Conservation (phyloP, 2,113 vertebrate genomes). For the Brachypodius melanocephalos region DNA sequence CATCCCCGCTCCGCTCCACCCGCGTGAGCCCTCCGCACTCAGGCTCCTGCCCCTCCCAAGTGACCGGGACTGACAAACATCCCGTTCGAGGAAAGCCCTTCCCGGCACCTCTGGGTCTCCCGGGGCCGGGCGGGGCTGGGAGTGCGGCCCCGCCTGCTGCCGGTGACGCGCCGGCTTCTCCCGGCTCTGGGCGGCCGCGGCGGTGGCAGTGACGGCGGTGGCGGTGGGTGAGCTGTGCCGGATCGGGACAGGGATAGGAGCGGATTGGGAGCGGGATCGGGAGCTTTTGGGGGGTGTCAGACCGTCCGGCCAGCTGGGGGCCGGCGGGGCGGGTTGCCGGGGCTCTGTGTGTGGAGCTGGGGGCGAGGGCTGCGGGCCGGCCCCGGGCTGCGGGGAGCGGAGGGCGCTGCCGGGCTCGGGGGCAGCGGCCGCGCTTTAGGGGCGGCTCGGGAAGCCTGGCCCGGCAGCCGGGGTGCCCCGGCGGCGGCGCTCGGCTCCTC, state of each 20-base stretch:
- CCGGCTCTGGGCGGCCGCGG: background rate
- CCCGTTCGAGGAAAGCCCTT: fast-evolving
- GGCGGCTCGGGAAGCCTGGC: fast-evolving
- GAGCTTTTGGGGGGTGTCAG: background rate
- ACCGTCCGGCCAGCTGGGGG: too few species aligned
- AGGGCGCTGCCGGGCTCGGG: background rate
- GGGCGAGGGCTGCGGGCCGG: background rate
- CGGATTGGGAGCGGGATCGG: background rate
- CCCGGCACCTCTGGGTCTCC: fast-evolving
- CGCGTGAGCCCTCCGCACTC: too few species aligned
- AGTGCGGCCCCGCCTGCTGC: background rate
- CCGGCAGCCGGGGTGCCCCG: fast-evolving
- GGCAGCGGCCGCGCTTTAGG: background rate
- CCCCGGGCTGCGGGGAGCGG: background rate
- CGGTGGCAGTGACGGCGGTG: fast-evolving
- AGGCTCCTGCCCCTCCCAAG: fast-evolving
- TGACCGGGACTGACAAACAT: fast-evolving
- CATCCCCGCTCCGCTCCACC: too few species aligned
- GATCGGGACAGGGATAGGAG: background rate
- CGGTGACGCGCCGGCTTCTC: background rate
- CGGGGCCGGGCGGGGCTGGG: fast-evolving
- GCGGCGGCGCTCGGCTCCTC: fast-evolving
- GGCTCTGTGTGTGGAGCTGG: background rate
- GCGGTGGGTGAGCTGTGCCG: background rate
- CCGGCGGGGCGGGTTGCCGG: background rate